Evolutionary conservation across 2,113 vertebrate genomes (phyloP), one percentile per base, ranked within the genome.

Genomic region (Corydoras maculifer): DNA sequence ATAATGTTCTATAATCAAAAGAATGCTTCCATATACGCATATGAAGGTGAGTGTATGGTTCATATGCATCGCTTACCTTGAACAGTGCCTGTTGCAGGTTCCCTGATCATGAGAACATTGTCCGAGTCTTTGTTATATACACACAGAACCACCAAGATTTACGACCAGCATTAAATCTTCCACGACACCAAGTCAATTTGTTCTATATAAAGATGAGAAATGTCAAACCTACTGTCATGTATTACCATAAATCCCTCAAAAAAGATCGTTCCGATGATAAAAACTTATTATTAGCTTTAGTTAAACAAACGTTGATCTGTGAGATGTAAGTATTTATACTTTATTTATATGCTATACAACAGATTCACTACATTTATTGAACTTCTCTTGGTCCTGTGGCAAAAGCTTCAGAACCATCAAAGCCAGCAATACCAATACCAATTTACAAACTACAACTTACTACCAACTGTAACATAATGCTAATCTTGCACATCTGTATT

Each of bases 151-250:
- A 13, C 25, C 0, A 58, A 6, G 51, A 77, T 84, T 81, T 80
- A 79, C 69, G 32, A 15, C 15, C 31, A 8, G 30, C 35, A 53
- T n/a, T 62, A 68, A 58, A 43, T 35, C 9, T 58, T 14, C 18
- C 43, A 68, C 43, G 65, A 62, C 60, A 79, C 18, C 65, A 61
- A 74, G 69, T 8, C 68, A 76, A 63, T 74, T 50, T 51, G 78
- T 79, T 81, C 81, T 83, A 82, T 85, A 85, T 79, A 79, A 82
- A 79, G 80, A 70, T 78, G 79, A 79, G 84, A 77, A 70, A 14
- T 71, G 76, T 80, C 75, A 59, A 71, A 68, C 51, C 1, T 55
- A 13, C 55, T 62, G 57, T 68, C 55, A 68, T 68, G 9, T 35
- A 68, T 53, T 48, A 57, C 25, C 59, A 65, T 74, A 68, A 48